A percentile compares a stretch with the other conserved stretches of the same genome.
Evolutionary conservation across 2,888 invertebrate genomes (phyloP).

Genomic region (Amblyteles armatorius): DNA sequence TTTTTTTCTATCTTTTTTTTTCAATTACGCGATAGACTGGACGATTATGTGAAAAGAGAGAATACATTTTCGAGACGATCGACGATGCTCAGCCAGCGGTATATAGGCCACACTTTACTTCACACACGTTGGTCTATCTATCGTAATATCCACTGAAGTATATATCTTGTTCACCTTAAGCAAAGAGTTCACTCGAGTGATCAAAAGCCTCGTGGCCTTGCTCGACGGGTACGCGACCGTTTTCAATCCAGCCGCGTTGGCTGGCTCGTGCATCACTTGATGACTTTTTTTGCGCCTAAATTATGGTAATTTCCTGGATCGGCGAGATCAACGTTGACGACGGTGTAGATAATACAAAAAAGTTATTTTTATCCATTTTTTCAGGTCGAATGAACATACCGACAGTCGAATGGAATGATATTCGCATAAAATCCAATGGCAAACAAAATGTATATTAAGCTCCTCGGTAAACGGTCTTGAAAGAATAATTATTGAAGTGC

Average conservation of each 20-base stretch:
- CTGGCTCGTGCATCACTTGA: constrained; percentile 17
- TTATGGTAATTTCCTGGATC: not conserved
- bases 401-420: not conserved
- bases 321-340: constrained; percentile 1
- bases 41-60: constrained; percentile 31
- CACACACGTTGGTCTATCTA: constrained; percentile 17
- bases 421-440: too few relatives aligned
- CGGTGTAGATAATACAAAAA: not conserved
- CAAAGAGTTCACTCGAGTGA: constrained; percentile 61
- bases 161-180: constrained; percentile 43
- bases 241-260: constrained; percentile 41
- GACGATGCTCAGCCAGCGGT: constrained; percentile 30
- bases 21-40: constrained; percentile 29
- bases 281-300: not conserved
- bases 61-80: constrained; percentile 24
- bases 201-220: constrained; percentile 60
- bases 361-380: not conserved
- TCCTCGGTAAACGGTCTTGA: not conserved
- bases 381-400: not conserved
- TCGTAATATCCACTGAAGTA: constrained; percentile 11
- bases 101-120: constrained; percentile 56
- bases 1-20: not conserved
- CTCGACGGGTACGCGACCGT: constrained; percentile 31
- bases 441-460: not conserved
- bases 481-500: not conserved